Conservation (phyloP, 2,797 vertebrate species). For the Nyctibius grandis region DNA sequence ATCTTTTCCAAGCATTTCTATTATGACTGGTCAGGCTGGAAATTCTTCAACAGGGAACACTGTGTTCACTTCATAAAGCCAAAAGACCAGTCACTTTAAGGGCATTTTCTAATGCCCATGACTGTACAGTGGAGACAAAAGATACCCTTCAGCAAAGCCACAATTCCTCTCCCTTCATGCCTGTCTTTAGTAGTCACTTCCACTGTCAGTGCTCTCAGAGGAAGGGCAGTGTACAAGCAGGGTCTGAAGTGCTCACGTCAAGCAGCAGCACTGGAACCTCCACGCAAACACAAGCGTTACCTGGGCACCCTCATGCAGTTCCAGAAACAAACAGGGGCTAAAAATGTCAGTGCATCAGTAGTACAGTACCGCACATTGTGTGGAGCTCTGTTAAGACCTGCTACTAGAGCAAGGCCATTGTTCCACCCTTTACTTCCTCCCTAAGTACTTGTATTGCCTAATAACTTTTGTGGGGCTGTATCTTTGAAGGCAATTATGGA, state of each 20-base stretch:
- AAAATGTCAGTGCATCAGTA: not conserved
- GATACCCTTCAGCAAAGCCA: not conserved
- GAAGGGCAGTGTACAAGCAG: not conserved
- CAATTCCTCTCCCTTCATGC: not conserved
- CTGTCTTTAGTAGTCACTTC: not conserved
- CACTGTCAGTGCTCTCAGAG: not conserved
- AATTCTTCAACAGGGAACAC: not conserved
- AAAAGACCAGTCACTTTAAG: not conserved
- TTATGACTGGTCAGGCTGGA: not conserved
- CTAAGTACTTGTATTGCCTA: not conserved
- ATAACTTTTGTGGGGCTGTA: not conserved
- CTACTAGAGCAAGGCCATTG: rapidly evolving
- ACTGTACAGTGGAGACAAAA: not conserved
- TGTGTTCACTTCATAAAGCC: not conserved
- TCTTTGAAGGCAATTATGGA: not conserved
- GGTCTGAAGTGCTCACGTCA: not conserved
- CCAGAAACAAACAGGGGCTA: not conserved
- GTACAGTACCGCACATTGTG: not conserved
- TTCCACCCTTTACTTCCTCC: not conserved
- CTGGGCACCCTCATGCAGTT: rapidly evolving
- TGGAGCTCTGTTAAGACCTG: not conserved
- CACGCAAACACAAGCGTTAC: not conserved
- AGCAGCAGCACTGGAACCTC: not conserved
- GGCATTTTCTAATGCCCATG: not conserved
- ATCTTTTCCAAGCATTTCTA: slow-evolving; percentile 12